These are phyloP conservation scores for Yponomeuta cagnagella DNA, from an alignment of 2,888 invertebrate species.

Conservation along the genomic window DNA sequence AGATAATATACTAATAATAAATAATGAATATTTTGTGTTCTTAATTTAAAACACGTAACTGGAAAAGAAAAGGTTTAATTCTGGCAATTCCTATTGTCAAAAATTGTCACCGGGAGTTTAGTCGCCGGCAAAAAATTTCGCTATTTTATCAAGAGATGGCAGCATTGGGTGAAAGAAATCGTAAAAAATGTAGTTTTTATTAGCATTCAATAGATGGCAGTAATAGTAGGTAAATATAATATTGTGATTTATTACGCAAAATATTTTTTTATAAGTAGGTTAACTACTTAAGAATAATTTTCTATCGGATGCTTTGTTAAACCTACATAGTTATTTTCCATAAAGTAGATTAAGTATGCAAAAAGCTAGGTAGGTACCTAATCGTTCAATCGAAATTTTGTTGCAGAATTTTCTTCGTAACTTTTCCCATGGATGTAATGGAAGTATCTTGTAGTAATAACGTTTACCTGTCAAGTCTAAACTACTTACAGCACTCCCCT, in stretches of 20 bases:
- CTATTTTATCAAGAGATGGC: neutral
- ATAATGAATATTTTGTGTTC: no score
- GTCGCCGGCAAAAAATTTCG: no score
- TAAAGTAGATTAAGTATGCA: neutral
- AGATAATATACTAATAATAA: no score
- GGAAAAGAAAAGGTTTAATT: neutral
- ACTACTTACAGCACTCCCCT: constrained; percentile 35
- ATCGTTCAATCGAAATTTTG: no score
- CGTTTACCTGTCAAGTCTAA: constrained; percentile 39
- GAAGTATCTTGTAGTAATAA: constrained; percentile 46
- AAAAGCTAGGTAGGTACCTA: no score
- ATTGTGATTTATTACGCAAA: no score
- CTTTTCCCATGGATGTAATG: constrained; percentile 27
- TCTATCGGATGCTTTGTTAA: no score
- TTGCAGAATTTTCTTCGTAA: neutral
- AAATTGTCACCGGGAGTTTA: neutral
- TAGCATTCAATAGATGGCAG: neutral
- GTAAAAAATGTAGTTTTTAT: neutral
- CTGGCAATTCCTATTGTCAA: neutral
- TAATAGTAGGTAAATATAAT: no score
- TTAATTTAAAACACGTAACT: neutral
- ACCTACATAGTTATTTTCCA: neutral
- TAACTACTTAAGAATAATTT: no score
- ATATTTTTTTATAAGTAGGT: no score
- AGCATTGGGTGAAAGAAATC: neutral